Base-by-base conservation (phyloP, 2,113 vertebrate species). In the Morone saxatilis region DNA sequence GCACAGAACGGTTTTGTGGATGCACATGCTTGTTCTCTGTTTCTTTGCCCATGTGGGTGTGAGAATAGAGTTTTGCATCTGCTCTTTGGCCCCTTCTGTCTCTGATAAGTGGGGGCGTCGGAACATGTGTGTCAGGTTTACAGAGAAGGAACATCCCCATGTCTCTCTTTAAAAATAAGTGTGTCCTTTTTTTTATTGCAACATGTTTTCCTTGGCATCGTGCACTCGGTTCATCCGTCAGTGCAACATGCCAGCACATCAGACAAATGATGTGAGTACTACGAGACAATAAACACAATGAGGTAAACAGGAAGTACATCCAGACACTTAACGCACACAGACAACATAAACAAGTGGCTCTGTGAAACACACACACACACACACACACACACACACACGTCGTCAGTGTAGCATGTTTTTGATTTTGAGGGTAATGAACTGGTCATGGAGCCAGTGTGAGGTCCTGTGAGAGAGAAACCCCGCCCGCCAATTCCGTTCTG, bases 391-490 rank as follows among this genome's bases (percentile, higher is more conserved):
- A 48, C 66, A 60, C 31, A 22, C 31, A 16, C 41, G 17, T 19
- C 3, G 5, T 48, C 63, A 25, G 57, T 16, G 70, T 45, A 60
- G 67, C 68, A 56, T 86, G 88, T 82, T 85, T 90, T 81, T 63
- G n/a, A 70, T 85, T 78, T 74, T 19, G 41, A 76, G 77, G 75
- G 78, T 66, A 78, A 66, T 80, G 73, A 78, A 74, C 43, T 67
- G 78, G 62, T 60, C 80, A 54, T 45, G 4, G 86, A 87, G 78
- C 76, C 86, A 78, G 50, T 71, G 70, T 80, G 67, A 89, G 70
- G 87, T 84, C 87, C 84, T 66, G n/a, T 20, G 84, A 84, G 87
- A 69, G 70, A 78, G 70, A 81, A 86, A 77, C 89, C 89, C 71
- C 77, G 3, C 89, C 89, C 53, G 53, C 31, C 65, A 36, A 31